Evolutionary conservation across 2,797 vertebrate genomes (phyloP).

Genomic region (Ambastaia sidthimunki): DNA sequence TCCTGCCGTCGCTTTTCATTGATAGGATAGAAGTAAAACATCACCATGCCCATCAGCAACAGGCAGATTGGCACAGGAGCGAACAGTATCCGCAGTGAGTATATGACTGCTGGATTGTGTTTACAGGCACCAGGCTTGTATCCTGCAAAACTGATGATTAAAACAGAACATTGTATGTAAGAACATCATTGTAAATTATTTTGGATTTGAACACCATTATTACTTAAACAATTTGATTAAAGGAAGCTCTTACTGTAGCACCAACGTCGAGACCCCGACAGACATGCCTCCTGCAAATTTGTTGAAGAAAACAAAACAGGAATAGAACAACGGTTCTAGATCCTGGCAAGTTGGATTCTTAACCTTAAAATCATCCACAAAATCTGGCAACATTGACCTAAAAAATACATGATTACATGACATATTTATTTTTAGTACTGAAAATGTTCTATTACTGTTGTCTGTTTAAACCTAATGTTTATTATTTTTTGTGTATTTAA

Average conservation of each 20-base stretch:
- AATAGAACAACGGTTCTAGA: conserved; percentile 75
- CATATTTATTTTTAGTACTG: too few relatives aligned
- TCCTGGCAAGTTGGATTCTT: conserved; percentile 67
- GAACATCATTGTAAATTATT: not conserved
- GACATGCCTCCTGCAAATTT: conserved; percentile 72
- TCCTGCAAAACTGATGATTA: conserved; percentile 67
- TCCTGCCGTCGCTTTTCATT: conserved; percentile 63
- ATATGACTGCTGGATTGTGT: conserved; percentile 52
- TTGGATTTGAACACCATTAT: not conserved
- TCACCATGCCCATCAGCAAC: conserved; percentile 62
- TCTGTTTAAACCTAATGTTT: not conserved
- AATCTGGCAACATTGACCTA: conserved; percentile 76
- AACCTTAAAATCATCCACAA: conserved; percentile 72
- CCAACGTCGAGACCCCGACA: conserved; percentile 67
- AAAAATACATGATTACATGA: too few relatives aligned
- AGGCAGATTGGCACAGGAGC: conserved; percentile 67
- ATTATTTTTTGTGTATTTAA: too few relatives aligned
- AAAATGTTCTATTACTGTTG: not conserved
- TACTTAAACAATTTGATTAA: not conserved
- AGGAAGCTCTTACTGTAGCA: conserved; percentile 65
- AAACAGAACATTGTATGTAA: not conserved
- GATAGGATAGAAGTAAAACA: conserved; percentile 72
- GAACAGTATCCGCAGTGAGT: conserved; percentile 64
- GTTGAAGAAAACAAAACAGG: conserved; percentile 76
- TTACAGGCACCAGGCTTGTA: conserved; percentile 65